Evolutionary conservation across 2,113 vertebrate species (phyloP).

Genomic region (Halcyon senegalensis): DNA sequence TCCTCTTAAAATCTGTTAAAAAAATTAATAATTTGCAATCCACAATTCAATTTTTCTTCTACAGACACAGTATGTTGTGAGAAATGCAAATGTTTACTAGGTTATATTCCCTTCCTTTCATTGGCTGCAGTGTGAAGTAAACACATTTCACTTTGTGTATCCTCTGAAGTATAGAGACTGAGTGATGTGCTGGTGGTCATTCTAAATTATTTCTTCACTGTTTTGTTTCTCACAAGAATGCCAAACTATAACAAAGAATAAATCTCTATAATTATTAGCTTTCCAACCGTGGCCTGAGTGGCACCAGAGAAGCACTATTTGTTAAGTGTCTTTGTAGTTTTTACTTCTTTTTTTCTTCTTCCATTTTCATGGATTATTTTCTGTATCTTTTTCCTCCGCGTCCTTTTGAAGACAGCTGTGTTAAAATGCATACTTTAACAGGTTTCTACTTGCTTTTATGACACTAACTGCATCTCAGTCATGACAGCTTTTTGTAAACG

Average conservation of each 20-base stretch:
- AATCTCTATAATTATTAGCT: background rate
- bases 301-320: background rate
- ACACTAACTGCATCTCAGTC: conserved; percentile 28
- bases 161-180: background rate
- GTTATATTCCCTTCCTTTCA: background rate
- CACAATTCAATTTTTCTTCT: background rate
- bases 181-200: background rate
- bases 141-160: background rate
- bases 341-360: background rate
- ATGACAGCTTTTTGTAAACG: background rate
- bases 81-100: background rate
- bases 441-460: conserved; percentile 41
- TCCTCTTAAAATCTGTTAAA: background rate
- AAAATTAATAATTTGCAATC: background rate
- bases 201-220: background rate
- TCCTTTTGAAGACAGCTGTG: conserved; percentile 15
- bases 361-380: background rate
- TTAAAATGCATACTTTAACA: conserved; percentile 37
- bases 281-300: background rate
- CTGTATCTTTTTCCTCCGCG: background rate
- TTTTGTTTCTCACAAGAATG: background rate
- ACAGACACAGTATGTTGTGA: background rate
- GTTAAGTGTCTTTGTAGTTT: background rate
- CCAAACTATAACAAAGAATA: background rate
- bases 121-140: background rate